These are phyloP conservation scores for Exephanes ischioxanthus DNA, from an alignment of 2,888 invertebrate genomes.

Conservation along the genomic window DNA sequence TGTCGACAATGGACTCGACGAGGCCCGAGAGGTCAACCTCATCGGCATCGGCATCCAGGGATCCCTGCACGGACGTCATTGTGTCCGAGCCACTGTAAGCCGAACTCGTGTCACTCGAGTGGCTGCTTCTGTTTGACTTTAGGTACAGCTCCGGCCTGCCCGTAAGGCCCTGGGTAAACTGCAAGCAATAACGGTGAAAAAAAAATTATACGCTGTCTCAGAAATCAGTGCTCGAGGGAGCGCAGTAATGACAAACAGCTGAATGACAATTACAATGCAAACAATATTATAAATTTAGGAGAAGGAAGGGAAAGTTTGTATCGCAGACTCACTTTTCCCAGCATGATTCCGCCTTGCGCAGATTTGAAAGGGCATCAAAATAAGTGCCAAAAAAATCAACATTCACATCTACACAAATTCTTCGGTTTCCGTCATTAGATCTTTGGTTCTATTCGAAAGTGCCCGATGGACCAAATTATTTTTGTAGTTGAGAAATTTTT, in stretches of 20 bases:
- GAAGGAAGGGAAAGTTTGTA: neutral
- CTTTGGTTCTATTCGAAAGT: neutral
- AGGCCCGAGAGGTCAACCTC: constrained; percentile 97
- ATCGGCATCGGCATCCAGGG: constrained; percentile 89
- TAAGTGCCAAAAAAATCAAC: neutral
- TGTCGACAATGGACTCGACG: constrained; percentile 97
- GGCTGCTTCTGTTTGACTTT: constrained; percentile 93
- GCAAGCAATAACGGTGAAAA: constrained; percentile 63
- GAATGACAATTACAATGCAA: neutral
- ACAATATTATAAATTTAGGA: neutral
- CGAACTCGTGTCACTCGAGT: constrained; percentile 97
- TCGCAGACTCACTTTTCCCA: neutral
- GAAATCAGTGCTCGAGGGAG: neutral
- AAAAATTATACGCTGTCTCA: neutral
- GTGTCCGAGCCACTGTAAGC: constrained; percentile 98
- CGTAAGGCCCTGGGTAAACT: constrained; percentile 84
- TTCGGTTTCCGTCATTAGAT: neutral
- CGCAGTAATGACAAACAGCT: neutral
- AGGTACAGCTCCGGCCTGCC: constrained; percentile 92
- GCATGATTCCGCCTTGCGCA: neutral
- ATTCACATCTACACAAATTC: neutral
- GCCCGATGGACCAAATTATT: neutral
- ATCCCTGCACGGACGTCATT: constrained; percentile 96
- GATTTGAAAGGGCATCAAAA: neutral
- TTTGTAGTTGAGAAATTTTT: neutral